Evolutionary conservation across 2,888 invertebrate genomes (phyloP), one percentile per base, ranked within the genome.

Genomic region (Spilarctia lutea): DNA sequence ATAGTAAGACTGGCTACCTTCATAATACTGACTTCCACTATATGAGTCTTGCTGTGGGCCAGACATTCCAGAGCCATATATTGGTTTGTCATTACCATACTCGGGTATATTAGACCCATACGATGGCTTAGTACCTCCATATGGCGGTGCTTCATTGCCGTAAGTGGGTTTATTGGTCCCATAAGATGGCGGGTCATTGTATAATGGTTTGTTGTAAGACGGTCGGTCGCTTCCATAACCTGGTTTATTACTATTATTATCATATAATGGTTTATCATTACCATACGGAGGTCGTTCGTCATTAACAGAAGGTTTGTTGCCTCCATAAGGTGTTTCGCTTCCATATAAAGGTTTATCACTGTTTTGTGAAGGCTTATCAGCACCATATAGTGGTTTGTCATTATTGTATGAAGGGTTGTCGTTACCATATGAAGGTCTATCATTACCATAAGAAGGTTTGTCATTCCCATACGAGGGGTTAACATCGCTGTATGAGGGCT

Each of bases 261-360:
- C 80, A 27, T 74, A 74, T 20, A 60, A 69, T 8, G 73, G 75
- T 42, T 52, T 65, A 13, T 72, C 48, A n/a, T 65, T 56, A 2
- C 65, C 74, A 48, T 87, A 85, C 8, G 77, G 60, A 18, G 72
- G 67, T 24, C 20, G 42, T 1, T 72, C 72, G 45, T 39, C 35
- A 39, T 42, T 65, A 33, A 67, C 56, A 20, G 73, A 39, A 2
- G 86, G 86, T 66, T 75, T 84, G 8, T 82, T 71, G 1, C 76
- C 79, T 24, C 74, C 78, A 60, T 81, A 78, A 3, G 83, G 80
- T 20, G 78, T 79, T 48, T 79, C 78, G 11, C 68, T 81, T 1
- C 80, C 80, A 66, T 73, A 60, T 18, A 63, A 60, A 1, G 86
- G 87, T 68, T 76, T 84, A 2, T 83, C 71, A 1, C 73, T 80